Percentiles rank a stretch among this genome's conserved stretches.
Conservation (phyloP, 2,113 vertebrate genomes). For the Chloropsis cyanopogon region DNA sequence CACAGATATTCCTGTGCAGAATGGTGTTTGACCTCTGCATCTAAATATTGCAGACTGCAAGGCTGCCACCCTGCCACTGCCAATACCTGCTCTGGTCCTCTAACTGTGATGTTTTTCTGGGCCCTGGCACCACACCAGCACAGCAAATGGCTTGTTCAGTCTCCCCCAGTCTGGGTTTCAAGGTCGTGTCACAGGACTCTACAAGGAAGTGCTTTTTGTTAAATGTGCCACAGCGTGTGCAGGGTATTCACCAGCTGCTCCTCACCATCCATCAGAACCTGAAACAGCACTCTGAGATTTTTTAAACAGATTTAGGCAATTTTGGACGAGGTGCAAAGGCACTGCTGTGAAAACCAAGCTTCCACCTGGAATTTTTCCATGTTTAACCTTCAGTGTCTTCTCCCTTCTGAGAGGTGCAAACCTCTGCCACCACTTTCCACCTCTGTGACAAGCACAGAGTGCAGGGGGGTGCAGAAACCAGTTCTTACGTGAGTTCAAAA, state of each 20-base stretch:
- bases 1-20: not conserved
- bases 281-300: not conserved
- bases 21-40: not conserved
- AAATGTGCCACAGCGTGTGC: accelerated
- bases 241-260: not conserved
- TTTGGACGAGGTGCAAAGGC: not conserved
- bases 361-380: not conserved
- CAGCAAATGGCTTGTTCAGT: not conserved
- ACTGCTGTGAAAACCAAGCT: not conserved
- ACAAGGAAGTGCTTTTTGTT: not conserved
- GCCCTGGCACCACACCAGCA: not conserved
- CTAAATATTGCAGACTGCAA: not conserved
- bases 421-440: not conserved
- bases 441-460: not conserved
- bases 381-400: not conserved
- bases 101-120: not conserved
- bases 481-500: not conserved
- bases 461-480: not conserved
- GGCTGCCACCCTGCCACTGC: not conserved
- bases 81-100: not conserved
- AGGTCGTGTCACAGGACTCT: not conserved
- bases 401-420: not conserved
- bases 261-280: not conserved
- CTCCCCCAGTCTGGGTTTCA: not conserved
- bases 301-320: not conserved